Conservation (phyloP, 2,113 vertebrate genomes). For the Natator depressus region DNA sequence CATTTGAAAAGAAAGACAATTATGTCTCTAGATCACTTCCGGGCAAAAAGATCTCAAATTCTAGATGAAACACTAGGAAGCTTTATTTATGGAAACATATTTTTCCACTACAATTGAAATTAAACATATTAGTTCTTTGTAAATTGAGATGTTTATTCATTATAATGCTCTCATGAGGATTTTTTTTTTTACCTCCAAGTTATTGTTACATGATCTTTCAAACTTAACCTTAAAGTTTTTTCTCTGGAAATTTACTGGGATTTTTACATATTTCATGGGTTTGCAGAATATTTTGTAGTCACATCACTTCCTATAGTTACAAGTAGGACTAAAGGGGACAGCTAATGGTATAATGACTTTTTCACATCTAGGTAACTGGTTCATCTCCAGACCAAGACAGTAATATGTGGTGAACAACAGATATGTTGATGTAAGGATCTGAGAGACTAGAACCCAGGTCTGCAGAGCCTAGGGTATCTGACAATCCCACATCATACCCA, state of each 20-base stretch:
- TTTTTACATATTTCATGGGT: not conserved
- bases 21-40: not conserved
- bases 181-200: not conserved
- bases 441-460: not conserved
- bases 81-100: not conserved
- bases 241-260: not conserved
- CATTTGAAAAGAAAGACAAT: not conserved
- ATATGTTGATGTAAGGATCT: not conserved
- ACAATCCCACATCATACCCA: not conserved
- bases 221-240: not conserved
- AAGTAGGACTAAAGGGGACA: not conserved
- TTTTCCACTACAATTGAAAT: not conserved
- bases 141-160: rapidly evolving
- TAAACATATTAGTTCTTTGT: not conserved
- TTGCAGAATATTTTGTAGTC: not conserved
- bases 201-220: not conserved
- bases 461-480: not conserved
- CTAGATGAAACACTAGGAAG: not conserved
- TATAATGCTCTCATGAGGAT: not conserved
- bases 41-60: not conserved
- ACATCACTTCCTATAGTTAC: not conserved
- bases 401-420: not conserved
- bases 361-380: not conserved
- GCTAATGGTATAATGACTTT: not conserved
- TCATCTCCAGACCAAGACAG: not conserved